Percentiles rank a stretch among this genome's conserved stretches.
Evolutionary conservation across 2,797 vertebrate species (phyloP).

Genomic region (Gymnothorax reevesii): DNA sequence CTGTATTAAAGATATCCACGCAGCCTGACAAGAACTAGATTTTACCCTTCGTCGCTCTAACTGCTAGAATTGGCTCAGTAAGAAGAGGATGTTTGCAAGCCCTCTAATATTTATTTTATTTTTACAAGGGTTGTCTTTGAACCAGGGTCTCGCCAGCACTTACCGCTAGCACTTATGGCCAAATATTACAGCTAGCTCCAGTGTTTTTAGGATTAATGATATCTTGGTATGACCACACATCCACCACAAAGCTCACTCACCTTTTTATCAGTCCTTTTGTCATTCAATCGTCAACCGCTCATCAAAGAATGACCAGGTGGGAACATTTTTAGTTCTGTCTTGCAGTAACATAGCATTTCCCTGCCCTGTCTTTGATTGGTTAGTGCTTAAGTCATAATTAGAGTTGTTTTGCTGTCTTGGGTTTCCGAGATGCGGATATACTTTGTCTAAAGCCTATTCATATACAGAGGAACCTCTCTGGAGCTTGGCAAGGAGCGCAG

Average conservation of each 20-base stretch:
- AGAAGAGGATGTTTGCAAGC: conserved; percentile 13
- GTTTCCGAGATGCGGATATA: background rate
- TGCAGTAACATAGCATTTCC: background rate
- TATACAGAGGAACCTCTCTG: background rate
- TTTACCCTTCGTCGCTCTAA: conserved; percentile 22
- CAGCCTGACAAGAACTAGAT: conserved; percentile 24
- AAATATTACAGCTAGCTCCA: background rate
- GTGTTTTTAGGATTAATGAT: background rate
- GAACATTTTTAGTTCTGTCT: background rate
- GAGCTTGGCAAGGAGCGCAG: background rate
- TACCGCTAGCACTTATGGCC: too few species aligned
- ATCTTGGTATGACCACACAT: background rate
- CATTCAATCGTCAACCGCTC: background rate
- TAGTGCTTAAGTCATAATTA: background rate
- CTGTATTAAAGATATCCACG: conserved; percentile 22
- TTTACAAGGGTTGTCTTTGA: conserved; percentile 14
- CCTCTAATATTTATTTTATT: conserved; percentile 23
- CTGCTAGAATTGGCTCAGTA: conserved; percentile 8
- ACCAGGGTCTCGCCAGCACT: background rate
- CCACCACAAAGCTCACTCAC: background rate
- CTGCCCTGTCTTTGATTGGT: background rate
- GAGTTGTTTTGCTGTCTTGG: background rate
- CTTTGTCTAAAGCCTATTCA: background rate
- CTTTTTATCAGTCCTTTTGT: background rate
- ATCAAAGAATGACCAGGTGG: background rate